Conservation (phyloP, 1,140 invertebrate species). For the Melanaphis sacchari region DNA sequence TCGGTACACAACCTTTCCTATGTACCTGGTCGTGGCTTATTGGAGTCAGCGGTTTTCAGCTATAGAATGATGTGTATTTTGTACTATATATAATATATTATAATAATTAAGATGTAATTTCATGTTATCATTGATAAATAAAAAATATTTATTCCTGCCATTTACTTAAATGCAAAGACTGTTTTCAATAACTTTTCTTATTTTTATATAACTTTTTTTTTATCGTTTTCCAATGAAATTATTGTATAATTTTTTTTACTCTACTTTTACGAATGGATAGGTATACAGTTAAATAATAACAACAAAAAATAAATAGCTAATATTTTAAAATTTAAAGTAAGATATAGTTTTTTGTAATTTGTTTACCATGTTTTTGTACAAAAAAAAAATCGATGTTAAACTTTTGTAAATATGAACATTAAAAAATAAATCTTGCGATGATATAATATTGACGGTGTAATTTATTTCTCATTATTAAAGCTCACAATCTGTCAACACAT, state of each 20-base stretch:
- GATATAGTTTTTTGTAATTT: slow-evolving; percentile 15
- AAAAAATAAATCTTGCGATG: slow-evolving; percentile 23
- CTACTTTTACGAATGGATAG: neutral
- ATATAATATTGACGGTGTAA: neutral
- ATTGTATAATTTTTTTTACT: slow-evolving; percentile 29
- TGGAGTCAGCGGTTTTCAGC: neutral
- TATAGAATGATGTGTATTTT: slow-evolving; percentile 14
- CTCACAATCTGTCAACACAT: neutral
- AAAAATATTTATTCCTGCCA: slow-evolving; percentile 39
- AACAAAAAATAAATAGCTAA: neutral
- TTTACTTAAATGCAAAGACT: slow-evolving; percentile 35
- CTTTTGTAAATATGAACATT: slow-evolving; percentile 29
- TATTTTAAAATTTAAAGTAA: too few relatives aligned
- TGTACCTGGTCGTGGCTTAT: neutral
- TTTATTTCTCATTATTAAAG: neutral
- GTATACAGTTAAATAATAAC: neutral
- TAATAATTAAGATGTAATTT: slow-evolving; percentile 1
- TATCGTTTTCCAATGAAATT: neutral
- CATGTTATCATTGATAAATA: neutral
- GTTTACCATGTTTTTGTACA: slow-evolving; percentile 39
- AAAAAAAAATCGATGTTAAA: neutral
- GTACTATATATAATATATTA: neutral
- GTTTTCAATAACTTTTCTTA: slow-evolving; percentile 23
- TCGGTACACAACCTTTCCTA: slow-evolving; percentile 23
- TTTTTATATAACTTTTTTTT: slow-evolving; percentile 15